Evolutionary conservation across 2,888 invertebrate species (phyloP), one percentile per base, ranked within the genome.

Genomic region (Tachina fera): DNA sequence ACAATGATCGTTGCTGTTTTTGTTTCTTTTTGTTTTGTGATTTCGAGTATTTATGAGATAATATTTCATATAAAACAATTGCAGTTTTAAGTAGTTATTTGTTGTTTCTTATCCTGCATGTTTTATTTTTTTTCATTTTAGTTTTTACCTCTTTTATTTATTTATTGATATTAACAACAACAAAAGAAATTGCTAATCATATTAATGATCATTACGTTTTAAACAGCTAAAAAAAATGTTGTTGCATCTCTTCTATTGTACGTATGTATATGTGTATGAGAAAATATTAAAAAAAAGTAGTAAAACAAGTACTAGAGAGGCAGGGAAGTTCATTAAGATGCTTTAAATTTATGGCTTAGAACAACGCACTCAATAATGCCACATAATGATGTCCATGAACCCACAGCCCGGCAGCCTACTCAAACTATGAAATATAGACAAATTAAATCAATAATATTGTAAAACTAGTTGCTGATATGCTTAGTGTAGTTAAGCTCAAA

Each of bases 51-150:
- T 81, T 72, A 67, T 78, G 83, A 83, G 70, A 84, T 74, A 76
- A 80, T 80, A 51, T 76, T 71, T 76, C 75, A 70, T 75, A 75
- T 84, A 80, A 84, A 84, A 84, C 84, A 84, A 84, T 84, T 84
- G 80, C 79, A 75, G 39, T 84, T 79, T 84, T 71, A 70, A 13
- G 45, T 78, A 60, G 72, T 83, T 83, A 60, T 72, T 60, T 77
- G n/a, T 53, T 53, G 45, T 77, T 39, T 31, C 4, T 39, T n/a
- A 31, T 31, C 45, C 31, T 47, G 53, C 16, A 41, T 8, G 58
- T 67, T 9, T 31, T 31, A 3, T 56, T 22, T 68, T 60, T 14
- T 68, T 41, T 45, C 43, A 1, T 45, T 53, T 22, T 39, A 4
- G 3, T 49, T 49, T 9, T 58, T 43, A 16, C 10, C 11, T 58